phyloP scores from a whole-genome alignment of 2,797 vertebrate species.

The Betta splendens region DNA sequence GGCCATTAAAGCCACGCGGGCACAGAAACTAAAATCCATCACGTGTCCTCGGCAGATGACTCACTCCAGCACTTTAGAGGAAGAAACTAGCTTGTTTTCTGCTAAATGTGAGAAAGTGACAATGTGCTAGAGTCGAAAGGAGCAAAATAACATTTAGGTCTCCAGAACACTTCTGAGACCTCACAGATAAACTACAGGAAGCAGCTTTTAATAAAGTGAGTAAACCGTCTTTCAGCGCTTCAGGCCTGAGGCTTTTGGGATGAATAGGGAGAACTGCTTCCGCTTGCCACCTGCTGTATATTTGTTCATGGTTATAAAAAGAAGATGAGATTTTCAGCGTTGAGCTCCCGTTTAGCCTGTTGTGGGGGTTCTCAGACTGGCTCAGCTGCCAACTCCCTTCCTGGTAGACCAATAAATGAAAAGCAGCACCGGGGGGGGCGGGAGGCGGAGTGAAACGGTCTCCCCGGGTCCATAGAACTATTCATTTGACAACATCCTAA shows the following conservation, averaged over 20 bases:
- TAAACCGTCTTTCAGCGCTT: conserved; percentile 9
- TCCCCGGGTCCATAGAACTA: conserved; percentile 22
- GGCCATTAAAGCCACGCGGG: conserved; percentile 11
- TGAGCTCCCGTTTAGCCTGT: conserved; percentile 44
- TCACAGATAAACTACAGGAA: conserved; percentile 1
- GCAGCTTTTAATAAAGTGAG: conserved; percentile 10
- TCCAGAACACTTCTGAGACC: conserved; percentile 4
- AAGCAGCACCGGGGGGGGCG: conserved; percentile 28
- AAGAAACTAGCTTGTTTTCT: conserved; percentile 6
- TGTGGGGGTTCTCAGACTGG: conserved; percentile 49
- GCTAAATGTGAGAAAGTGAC: conserved; percentile 10
- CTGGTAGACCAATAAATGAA: conserved; percentile 43
- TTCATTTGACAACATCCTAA: conserved; percentile 19
- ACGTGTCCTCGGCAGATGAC: conserved; percentile 28
- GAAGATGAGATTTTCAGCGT: conserved; percentile 48
- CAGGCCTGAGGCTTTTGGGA: conserved; percentile 29
- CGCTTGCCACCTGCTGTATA: conserved; percentile 24
- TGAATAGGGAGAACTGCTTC: conserved; percentile 3
- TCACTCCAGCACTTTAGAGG: conserved; percentile 19
- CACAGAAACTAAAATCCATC: conserved; percentile 18
- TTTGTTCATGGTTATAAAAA: conserved; percentile 53
- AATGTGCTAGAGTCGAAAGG: conserved; percentile 12
- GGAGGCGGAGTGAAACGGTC: conserved; percentile 25
- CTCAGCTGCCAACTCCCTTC: conserved; percentile 46
- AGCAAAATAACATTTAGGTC: conserved; percentile 8